Conservation (phyloP, 2,113 vertebrate genomes). For the Balaenoptera acutorostrata region DNA sequence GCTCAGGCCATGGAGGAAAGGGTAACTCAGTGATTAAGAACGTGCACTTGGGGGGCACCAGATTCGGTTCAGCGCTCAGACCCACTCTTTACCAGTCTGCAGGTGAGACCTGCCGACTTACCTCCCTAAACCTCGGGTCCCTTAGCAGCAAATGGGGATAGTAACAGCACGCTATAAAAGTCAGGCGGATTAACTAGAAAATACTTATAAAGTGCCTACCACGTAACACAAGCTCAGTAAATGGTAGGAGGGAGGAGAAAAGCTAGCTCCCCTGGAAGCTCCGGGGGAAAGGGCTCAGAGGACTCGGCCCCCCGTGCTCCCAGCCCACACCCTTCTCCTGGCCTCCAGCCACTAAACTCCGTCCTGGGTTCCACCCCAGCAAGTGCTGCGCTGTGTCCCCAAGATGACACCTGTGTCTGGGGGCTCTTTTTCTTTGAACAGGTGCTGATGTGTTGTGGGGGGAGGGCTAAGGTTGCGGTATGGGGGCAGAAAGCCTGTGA, state of each 20-base stretch:
- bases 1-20: background rate
- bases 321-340: background rate
- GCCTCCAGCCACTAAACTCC: background rate
- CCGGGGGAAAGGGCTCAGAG: fast-evolving
- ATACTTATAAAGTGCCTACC: background rate
- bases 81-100: background rate
- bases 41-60: fast-evolving
- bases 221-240: background rate
- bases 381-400: background rate
- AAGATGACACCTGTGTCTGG: background rate
- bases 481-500: background rate
- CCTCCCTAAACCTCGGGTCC: background rate
- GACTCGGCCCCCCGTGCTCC: background rate
- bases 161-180: background rate
- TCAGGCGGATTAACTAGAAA: background rate
- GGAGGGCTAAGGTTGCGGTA: fast-evolving
- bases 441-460: background rate
- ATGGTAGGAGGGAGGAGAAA: background rate
- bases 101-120: background rate
- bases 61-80: background rate
- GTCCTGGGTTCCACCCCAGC: background rate
- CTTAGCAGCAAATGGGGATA: background rate
- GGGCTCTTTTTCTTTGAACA: background rate
- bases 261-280: background rate
- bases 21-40: background rate